Base-by-base conservation (phyloP, 2,888 invertebrate genomes). In the Leptinotarsa rubiginosa region DNA sequence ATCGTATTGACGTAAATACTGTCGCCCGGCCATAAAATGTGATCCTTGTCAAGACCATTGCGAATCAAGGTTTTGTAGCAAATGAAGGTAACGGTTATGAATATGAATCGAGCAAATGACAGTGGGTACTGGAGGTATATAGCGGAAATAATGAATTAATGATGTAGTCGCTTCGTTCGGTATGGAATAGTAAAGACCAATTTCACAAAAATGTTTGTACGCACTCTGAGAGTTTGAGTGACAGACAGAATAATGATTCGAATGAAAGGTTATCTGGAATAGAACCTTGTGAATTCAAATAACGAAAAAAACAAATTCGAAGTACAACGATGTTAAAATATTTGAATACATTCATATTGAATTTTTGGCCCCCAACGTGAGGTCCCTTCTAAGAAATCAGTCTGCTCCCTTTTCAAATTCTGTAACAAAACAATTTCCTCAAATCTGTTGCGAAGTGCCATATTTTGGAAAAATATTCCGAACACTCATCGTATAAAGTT, bases 101-200 rank as follows among this genome's bases (percentile, higher is more conserved):
- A 69, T 69, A 56, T 56, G 56, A 69, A 69, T 69, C 47, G 54
- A 41, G 20, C 47, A 20, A 69, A 59, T 18, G 69, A 56, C 69
- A 69, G 56, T 47, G 20, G 31, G 54, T 54, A 56, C 10, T 54
- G 52, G 22, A 10, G 56, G 22, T 68, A 20, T 47, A 69, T 69
- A 47, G 56, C 69, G 69, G 69, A 69, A 69, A 69, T 69, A 54
- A 69, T 56, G 69, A 69, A 69, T 69, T 69, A 69, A 62, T 62
- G 62, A 62, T 62, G 62, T 62, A 62, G 62, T 62, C 41, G 62
- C 62, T 62, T n/a, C 10, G 62, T 18, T 62, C 62, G 16, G 62
- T 62, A 12, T n/a, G 25, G 62, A 62, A 62, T 62, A 62, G 62
- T 62, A 62, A 62, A 41, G 62, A 62, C 62, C 41, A n/a, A 62